Evolutionary conservation across 2,113 vertebrate species (phyloP), one percentile per base, ranked within the genome.

Genomic region (Oenanthe melanoleuca): DNA sequence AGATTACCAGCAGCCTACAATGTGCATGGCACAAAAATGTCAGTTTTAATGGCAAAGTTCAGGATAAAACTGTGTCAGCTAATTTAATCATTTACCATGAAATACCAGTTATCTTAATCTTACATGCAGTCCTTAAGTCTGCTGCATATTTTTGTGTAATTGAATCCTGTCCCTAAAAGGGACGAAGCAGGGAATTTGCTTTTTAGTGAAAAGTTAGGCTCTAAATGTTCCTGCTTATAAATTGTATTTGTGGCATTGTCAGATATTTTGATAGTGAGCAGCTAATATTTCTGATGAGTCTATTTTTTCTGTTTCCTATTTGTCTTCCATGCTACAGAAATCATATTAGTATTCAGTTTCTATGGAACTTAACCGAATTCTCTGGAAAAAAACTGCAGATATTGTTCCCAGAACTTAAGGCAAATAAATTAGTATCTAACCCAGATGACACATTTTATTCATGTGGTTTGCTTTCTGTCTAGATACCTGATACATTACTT

Each of bases 61-160:
- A 97, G 92, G 81, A 92, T 88, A 93, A 96, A 94, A 97, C 94
- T 83, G 94, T 96, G 95, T 94, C 97, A 89, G 95, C 95, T 97
- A 97, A 97, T 97, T 96, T 96, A 97, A 97, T 98, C 95, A 98
- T 96, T 97, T 97, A 95, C 94, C 96, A 94, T 94, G 92, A 95
- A 97, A 97, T 95, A 96, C 82, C 95, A 95, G 94, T 97, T 96
- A 96, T 97, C 95, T 97, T 97, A 93, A 97, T 97, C 94, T 95
- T 91, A 95, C 37, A 89, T 63, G 80, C 94, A 96, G 91, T 92
- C 92, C 90, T 96, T 91, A 92, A 92, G 65, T 91, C 77, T 52
- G 84, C 94, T 69, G 75, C 88, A 88, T 95, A 91, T 95, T 97
- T 98, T 81, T 91, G 63, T 95, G 89, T 97, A 96, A 96, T 95